phyloP scores from a whole-genome alignment of 2,797 vertebrate species.

The Poeciliopsis turneri region DNA sequence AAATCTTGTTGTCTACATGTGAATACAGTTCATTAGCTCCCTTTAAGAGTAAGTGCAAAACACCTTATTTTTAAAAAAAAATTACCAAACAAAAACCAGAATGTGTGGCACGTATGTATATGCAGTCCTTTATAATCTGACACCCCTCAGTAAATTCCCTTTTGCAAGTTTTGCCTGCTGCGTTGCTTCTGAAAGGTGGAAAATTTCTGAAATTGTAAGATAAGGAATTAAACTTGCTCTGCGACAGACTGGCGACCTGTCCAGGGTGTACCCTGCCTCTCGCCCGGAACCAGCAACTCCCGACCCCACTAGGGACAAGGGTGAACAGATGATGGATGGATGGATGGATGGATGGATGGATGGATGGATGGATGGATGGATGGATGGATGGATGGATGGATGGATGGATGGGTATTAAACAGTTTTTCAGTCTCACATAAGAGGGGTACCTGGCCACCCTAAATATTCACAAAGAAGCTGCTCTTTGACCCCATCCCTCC shows the following conservation, averaged over 20 bases:
- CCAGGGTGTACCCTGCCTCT: too few relatives aligned
- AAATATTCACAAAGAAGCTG: constrained; percentile 51
- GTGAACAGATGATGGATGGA: too few relatives aligned
- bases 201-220: not conserved
- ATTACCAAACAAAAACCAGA: not conserved
- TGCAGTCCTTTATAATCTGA: not conserved
- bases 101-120: not conserved
- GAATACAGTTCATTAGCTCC: not conserved
- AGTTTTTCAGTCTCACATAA: not conserved
- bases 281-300: too few relatives aligned
- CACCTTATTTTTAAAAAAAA: not conserved
- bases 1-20: not conserved
- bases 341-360: too few relatives aligned
- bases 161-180: not conserved
- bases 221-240: not conserved
- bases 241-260: too few relatives aligned
- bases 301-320: too few relatives aligned
- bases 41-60: not conserved
- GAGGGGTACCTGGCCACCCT: constrained; percentile 5
- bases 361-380: too few relatives aligned
- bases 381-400: too few relatives aligned
- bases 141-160: not conserved
- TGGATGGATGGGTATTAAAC: not conserved
- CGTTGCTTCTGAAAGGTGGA: not conserved
- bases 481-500: constrained; percentile 53